Evolutionary conservation across 2,113 vertebrate genomes (phyloP), one percentile per base, ranked within the genome.

Genomic region (Pseudolaguvia tuberculata): DNA sequence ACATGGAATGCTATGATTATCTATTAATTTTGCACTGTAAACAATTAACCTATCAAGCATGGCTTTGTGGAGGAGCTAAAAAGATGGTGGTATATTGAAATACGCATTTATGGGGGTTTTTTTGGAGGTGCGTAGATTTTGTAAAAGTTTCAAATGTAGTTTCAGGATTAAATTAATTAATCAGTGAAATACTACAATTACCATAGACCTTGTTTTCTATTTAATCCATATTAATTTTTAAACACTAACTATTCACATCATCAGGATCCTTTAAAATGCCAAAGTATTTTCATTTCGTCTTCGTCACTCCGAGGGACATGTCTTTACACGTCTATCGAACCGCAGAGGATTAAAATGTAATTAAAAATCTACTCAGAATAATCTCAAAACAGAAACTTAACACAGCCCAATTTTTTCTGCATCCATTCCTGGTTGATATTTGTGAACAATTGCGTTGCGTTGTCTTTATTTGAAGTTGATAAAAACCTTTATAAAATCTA

Each of bases 321-420:
- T 47, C 39, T 47, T 63, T 63, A 45, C 31, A 23, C 1, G 4
- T 23, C 11, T 47, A 65, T 65, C 39, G 39, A 62, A 18, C 35
- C 11, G 31, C 42, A 23, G 35, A 63, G 47, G 42, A 65, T 18
- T 47, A 56, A 56, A 70, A 42, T 6, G 31, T 56, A 21, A 70
- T 45, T 70, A 56, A 70, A 55, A 70, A 53, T 70, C 67, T 17
- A 52, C 55, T 39, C 14, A n/a, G 39, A 69, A 69, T 31, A 13
- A 69, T 69, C 65, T 68, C 20, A 20, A 47, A 65, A 67, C 13
- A 67, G 45, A 48, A 27, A 9, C 10, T 1, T 5, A 48, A 47
- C 31, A 47, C 63, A 14, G 13, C 23, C 3, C 42, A 17, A 21
- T 21, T 5, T 66, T 20, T 51, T 10, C 25, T 18, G 25, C 13